A percentile compares a stretch with the other conserved stretches of the same genome.
Evolutionary conservation across 2,888 invertebrate species (phyloP).

Genomic region (Aphodius granarius): DNA sequence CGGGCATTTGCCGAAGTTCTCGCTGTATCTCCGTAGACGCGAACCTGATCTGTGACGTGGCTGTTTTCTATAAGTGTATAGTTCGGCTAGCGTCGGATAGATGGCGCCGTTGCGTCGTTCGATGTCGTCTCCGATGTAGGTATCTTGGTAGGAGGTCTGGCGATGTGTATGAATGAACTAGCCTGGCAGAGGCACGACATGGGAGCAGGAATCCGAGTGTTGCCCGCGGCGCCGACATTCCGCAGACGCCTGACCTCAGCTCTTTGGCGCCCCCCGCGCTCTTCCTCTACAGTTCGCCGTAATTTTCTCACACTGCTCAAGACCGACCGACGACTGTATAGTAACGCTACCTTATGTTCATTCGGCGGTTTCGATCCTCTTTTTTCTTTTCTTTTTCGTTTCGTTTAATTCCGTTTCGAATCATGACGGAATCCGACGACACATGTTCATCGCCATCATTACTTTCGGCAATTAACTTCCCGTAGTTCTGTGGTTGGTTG

Average conservation of each 20-base stretch:
- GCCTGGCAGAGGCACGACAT: constrained; percentile 50
- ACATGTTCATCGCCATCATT: background rate
- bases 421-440: background rate
- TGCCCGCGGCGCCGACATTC: constrained; percentile 62
- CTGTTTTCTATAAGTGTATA: background rate
- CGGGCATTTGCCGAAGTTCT: background rate
- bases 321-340: background rate
- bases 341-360: background rate
- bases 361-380: background rate
- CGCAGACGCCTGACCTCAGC: constrained; percentile 53
- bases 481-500: background rate
- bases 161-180: constrained; percentile 58
- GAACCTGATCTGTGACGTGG: background rate
- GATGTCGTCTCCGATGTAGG: constrained; percentile 40
- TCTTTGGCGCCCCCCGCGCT: constrained; percentile 32
- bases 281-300: constrained; percentile 31
- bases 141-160: constrained; percentile 59
- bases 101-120: constrained; percentile 29
- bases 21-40: background rate
- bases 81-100: constrained; percentile 27
- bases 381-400: background rate
- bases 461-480: background rate
- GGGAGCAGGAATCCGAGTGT: constrained; percentile 58
- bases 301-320: constrained; percentile 19
- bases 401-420: background rate